phyloP scores from a whole-genome alignment of 2,888 invertebrate genomes.

The Eilema griseolum region DNA sequence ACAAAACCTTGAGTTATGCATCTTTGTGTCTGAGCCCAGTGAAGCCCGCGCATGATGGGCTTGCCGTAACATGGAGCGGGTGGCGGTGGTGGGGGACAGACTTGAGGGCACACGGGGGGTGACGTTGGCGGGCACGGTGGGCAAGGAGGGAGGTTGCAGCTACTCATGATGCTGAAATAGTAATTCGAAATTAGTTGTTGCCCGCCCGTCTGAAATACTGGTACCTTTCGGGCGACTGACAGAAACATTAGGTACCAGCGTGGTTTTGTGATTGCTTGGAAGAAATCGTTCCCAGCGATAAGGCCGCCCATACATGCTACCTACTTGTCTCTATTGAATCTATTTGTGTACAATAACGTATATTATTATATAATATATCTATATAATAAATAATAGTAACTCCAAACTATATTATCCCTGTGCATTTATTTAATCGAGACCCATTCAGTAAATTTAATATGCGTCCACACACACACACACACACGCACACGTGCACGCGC shows the following conservation, averaged over 20 bases:
- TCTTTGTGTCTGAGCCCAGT: conserved; percentile 87
- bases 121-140: conserved; percentile 65
- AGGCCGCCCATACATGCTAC: too few relatives aligned
- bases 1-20: conserved; percentile 83
- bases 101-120: conserved; percentile 61
- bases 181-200: neutral
- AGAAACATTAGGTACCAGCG: too few relatives aligned
- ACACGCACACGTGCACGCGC: too few relatives aligned
- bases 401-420: too few relatives aligned
- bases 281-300: too few relatives aligned
- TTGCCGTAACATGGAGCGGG: conserved; percentile 66
- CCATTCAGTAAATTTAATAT: neutral
- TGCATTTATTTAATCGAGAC: too few relatives aligned
- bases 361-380: too few relatives aligned
- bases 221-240: neutral
- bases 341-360: too few relatives aligned
- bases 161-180: conserved; percentile 48
- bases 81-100: conserved; percentile 65
- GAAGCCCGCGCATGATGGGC: conserved; percentile 91
- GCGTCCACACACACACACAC: too few relatives aligned
- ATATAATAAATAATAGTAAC: too few relatives aligned
- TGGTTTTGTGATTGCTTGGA: neutral
- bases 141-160: conserved; percentile 56
- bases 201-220: neutral
- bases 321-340: too few relatives aligned